Conservation (phyloP, 2,888 invertebrate species). For the Rotaria socialis region DNA sequence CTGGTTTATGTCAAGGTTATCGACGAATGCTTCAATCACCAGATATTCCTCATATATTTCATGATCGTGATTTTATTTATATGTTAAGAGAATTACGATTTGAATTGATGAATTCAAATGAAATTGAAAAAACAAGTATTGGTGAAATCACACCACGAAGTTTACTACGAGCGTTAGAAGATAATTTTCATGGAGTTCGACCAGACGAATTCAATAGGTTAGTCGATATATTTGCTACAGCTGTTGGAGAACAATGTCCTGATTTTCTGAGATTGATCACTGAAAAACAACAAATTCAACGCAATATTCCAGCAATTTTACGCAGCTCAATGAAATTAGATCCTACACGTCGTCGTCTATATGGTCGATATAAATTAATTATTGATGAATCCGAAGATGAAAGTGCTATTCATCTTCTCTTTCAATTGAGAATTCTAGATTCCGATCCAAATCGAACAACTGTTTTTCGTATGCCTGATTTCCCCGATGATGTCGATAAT, state of each 20-base stretch:
- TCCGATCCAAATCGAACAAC: neutral
- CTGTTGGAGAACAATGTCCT: neutral
- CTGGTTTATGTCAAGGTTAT: constrained; percentile 6
- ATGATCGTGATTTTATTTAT: constrained; percentile 38
- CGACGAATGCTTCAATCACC: neutral
- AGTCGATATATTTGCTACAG: neutral
- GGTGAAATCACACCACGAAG: neutral
- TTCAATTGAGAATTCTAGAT: neutral
- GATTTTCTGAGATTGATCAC: neutral
- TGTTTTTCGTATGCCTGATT: constrained; percentile 19
- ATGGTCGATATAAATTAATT: constrained; percentile 21
- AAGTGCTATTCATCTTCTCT: neutral
- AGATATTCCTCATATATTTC: constrained; percentile 29
- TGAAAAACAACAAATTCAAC: neutral
- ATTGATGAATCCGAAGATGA: constrained; percentile 28
- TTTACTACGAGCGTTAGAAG: neutral
- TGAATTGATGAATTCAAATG: neutral
- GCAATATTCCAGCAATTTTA: neutral
- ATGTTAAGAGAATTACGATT: constrained; percentile 17
- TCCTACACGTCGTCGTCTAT: neutral
- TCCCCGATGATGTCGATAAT: constrained; percentile 19
- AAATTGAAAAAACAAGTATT: neutral
- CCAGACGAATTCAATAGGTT: neutral
- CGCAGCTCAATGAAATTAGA: neutral
- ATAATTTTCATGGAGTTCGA: constrained; percentile 1